Base-by-base conservation (phyloP, 2,113 vertebrate genomes). In the Eleginops maclovinus region DNA sequence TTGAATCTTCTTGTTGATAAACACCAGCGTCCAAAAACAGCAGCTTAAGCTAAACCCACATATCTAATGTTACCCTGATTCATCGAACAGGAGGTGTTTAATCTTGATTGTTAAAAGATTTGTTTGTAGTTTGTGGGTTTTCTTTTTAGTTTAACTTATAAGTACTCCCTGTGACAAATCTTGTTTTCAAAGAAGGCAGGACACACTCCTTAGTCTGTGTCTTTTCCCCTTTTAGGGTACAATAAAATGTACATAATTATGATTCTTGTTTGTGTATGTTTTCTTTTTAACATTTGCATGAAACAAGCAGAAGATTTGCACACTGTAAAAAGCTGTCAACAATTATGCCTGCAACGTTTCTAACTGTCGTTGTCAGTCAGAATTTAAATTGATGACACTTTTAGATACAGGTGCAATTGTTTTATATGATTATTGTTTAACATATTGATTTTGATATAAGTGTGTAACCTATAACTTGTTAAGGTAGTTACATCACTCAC, bases 1-100 rank as follows among this genome's bases (percentile, higher is more conserved):
- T 31, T 41, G 9, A 72, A 40, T 70, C 9, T 31, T 69, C 21
- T 41, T 62, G 14, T 36, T 22, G 19, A 68, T 59, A 78, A 73
- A 71, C 54, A 49, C 22, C 10, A 15, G 51, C 28, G 36, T 47
- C 2, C 9, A 21, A 75, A 44, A 50, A 61, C 28, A 47, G 51
- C n/a, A 31, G 40, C 24, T 79, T 59, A 55, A n/a, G 28, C 14
- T 21, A 41, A 75, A 76, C 17, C 36, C 2, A 31, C 46, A 26
- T n/a, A 21, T 54, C 26, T 26, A 13, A 26, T 40, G 10, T 14
- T n/a, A 50, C n/a, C 17, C 11, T 1, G 26, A 19, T 50, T 50
- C 41, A 28, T 44, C 21, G 5, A 56, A 28, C 19, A 13, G 55
- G 9, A 21, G 54, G 28, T 0, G 24, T 51, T 65, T 22, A 16